Evolutionary conservation across 35 echinoderm and acorn worm species (phyloP).

Genomic region (Apostichopus californicus): DNA sequence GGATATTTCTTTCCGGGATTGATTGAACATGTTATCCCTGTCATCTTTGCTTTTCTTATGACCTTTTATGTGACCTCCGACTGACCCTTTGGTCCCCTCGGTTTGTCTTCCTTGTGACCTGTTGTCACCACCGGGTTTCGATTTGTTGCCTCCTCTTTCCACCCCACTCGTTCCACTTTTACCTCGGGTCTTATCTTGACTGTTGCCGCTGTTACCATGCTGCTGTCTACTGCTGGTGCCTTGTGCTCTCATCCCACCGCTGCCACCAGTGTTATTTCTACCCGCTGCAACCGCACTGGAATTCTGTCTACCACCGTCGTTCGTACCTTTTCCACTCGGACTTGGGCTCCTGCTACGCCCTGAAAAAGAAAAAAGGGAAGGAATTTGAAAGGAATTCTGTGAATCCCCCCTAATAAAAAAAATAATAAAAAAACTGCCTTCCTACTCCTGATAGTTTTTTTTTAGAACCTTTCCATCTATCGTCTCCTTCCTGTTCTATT

Average conservation of each 20-base stretch:
- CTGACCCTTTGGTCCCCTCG: not conserved
- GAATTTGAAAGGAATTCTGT: not conserved
- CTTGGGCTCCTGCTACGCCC: constrained; percentile 32
- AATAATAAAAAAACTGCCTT: too few relatives aligned
- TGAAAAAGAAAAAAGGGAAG: not conserved
- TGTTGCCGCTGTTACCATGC: not conserved
- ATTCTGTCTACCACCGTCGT: not conserved
- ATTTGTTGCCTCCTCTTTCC: not conserved
- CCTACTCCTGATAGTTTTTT: too few relatives aligned
- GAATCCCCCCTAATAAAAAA: too few relatives aligned
- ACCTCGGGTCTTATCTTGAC: not conserved
- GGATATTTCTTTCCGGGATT: not conserved
- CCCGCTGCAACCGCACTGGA: not conserved
- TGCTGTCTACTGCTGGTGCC: not conserved
- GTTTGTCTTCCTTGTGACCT: not conserved
- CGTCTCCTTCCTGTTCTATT: too few relatives aligned
- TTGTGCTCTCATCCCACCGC: not conserved
- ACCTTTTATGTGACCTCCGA: not conserved
- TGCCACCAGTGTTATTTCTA: not conserved
- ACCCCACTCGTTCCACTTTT: not conserved
- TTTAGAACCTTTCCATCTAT: too few relatives aligned
- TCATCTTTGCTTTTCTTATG: constrained; percentile 17
- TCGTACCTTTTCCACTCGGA: constrained; percentile 23
- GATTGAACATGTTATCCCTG: not conserved
- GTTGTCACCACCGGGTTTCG: not conserved